Percentiles rank a stretch among this genome's conserved stretches.
These are phyloP conservation scores for Brachionichthys hirsutus DNA, from an alignment of 2,113 vertebrate species.

Conservation along the genomic window DNA sequence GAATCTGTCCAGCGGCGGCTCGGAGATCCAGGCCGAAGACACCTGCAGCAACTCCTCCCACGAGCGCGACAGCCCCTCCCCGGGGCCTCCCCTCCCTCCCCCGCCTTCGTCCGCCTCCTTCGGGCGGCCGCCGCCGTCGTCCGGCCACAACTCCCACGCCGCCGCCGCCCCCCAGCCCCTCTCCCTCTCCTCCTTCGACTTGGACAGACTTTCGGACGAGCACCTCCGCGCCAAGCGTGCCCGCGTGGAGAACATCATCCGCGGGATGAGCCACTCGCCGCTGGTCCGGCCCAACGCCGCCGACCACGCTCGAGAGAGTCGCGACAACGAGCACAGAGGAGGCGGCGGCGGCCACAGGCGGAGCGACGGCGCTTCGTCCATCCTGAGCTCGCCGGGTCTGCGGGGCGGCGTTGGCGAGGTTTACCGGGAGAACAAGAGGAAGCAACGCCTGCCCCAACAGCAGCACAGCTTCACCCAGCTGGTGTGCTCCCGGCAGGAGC, in stretches of 20 bases:
- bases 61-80: constrained; percentile 93
- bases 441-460: constrained; percentile 98
- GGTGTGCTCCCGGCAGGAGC: constrained; percentile 94
- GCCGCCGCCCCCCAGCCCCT: constrained; percentile 70
- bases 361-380: constrained; percentile 83
- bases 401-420: constrained; percentile 79
- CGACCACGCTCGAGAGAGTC: constrained; percentile 46
- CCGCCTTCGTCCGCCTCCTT: constrained; percentile 72
- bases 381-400: constrained; percentile 66
- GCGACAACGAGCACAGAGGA: constrained; percentile 37
- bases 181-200: constrained; percentile 90
- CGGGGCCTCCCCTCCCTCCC: constrained; percentile 80
- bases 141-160: constrained; percentile 71
- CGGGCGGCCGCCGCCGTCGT: constrained; percentile 74
- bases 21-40: constrained; percentile 96
- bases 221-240: constrained; percentile 98
- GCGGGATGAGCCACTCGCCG: constrained; percentile 98
- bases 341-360: constrained; percentile 38
- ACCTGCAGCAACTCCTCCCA: constrained; percentile 92
- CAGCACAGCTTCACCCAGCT: constrained; percentile 98
- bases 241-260: constrained; percentile 98
- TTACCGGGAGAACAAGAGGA: constrained; percentile 98
- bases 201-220: constrained; percentile 95
- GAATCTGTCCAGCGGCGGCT: constrained; percentile 95
- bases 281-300: constrained; percentile 81